Conservation (phyloP, 2,888 invertebrate species). For the Habrosyne pyritoides region DNA sequence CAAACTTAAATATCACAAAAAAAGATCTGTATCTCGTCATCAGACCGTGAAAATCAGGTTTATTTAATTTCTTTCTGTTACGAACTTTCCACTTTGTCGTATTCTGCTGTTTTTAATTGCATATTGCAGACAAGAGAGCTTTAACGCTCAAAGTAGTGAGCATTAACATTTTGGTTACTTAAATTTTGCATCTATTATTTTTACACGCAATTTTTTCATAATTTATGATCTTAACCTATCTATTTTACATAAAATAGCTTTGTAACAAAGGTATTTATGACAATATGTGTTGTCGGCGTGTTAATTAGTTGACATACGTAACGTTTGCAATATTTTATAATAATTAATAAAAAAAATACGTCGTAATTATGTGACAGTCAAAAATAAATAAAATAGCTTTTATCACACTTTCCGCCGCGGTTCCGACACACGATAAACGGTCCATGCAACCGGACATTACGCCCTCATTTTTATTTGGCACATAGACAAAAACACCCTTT, state of each 20-base stretch:
- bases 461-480: conserved; percentile 83
- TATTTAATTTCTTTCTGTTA: conserved; percentile 9
- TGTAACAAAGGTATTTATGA: no score
- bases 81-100: conserved; percentile 26
- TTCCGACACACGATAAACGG: conserved; percentile 67
- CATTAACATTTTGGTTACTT: no score
- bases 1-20: conserved; percentile 33
- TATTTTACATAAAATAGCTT: no score
- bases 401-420: conserved; percentile 42
- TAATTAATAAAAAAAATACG: conserved; percentile 9
- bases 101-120: conserved; percentile 19
- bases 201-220: no score
- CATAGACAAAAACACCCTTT: conserved; percentile 82
- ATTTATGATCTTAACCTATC: no score
- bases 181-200: no score
- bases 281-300: no score
- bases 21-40: conserved; percentile 40
- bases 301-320: background rate
- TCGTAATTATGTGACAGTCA: conserved; percentile 8
- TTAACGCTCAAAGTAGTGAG: no score
- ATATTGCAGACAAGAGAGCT: background rate
- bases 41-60: conserved; percentile 38
- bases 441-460: conserved; percentile 77
- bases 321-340: background rate
- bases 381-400: conserved; percentile 32